phyloP scores from a whole-genome alignment of 2,113 vertebrate genomes.

The Passer domesticus region DNA sequence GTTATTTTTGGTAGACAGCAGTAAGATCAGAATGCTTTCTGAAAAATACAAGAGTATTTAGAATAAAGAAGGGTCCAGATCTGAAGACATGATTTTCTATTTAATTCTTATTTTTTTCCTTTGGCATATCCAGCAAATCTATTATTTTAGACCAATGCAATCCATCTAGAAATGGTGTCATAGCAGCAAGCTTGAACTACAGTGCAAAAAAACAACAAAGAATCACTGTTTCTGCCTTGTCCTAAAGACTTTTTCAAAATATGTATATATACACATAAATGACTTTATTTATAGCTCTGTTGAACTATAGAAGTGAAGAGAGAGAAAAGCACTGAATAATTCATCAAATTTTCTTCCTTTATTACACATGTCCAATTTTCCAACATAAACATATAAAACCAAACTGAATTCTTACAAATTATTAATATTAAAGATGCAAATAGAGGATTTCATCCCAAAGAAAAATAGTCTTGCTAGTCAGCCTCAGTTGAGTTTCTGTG shows the following conservation, averaged over 20 bases:
- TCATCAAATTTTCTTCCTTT: conserved; percentile 8
- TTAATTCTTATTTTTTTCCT: not conserved
- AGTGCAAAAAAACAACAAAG: not conserved
- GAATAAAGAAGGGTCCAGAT: not conserved
- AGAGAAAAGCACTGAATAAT: conserved; percentile 11
- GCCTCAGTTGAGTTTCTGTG: not conserved
- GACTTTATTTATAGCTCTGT: not conserved
- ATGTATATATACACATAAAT: not conserved
- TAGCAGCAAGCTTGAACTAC: not conserved
- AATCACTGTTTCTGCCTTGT: not conserved
- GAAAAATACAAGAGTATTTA: not conserved
- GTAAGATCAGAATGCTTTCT: not conserved
- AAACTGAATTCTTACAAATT: not conserved
- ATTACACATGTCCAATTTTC: not conserved
- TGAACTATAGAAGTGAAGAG: not conserved
- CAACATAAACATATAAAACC: not conserved
- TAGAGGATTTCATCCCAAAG: not conserved
- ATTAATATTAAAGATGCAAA: not conserved
- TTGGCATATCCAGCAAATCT: fast-evolving
- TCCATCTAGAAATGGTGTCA: not conserved
- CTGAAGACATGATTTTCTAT: not conserved
- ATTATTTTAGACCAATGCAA: not conserved
- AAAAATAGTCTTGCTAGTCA: not conserved
- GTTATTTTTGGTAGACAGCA: not conserved
- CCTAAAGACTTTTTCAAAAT: not conserved